Evolutionary conservation across 2,888 invertebrate species (phyloP).

Genomic region (Tetheella fluctuosa): DNA sequence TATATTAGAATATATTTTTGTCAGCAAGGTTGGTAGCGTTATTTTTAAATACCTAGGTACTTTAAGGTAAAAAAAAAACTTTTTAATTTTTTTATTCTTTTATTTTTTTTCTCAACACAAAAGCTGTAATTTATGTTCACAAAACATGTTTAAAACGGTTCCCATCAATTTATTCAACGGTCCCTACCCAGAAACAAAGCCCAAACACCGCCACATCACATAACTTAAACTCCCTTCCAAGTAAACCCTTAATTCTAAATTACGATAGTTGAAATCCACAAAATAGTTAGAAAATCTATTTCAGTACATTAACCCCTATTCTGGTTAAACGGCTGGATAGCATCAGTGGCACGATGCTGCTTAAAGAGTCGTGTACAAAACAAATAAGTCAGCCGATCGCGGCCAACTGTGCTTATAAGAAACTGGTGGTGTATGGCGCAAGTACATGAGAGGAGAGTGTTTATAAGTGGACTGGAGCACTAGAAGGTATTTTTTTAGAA

Average conservation of each 20-base stretch:
- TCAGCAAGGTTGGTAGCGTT: too few species aligned
- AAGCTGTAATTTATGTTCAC: neutral
- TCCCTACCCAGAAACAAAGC: neutral
- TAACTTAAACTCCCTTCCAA: conserved; percentile 5
- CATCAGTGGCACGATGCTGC: conserved; percentile 38
- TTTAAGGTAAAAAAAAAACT: too few species aligned
- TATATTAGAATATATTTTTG: too few species aligned
- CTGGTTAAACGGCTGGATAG: conserved; percentile 47
- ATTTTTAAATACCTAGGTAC: too few species aligned
- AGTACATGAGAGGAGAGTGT: conserved; percentile 18
- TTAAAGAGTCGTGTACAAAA: conserved; percentile 42
- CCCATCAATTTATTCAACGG: neutral
- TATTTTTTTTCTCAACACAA: neutral
- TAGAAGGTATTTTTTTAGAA: too few species aligned
- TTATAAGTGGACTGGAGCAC: neutral
- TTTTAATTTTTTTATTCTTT: too few species aligned
- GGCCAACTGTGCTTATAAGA: conserved; percentile 61
- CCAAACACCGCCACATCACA: conserved; percentile 6
- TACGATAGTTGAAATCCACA: conserved; percentile 11
- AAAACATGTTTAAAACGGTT: neutral
- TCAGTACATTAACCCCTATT: conserved; percentile 18
- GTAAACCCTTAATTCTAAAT: conserved; percentile 9
- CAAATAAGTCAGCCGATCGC: conserved; percentile 49
- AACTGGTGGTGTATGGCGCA: conserved; percentile 40
- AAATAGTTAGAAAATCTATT: conserved; percentile 13